Conservation (phyloP, 2,888 invertebrate genomes). For the Lucinisca nassula region DNA sequence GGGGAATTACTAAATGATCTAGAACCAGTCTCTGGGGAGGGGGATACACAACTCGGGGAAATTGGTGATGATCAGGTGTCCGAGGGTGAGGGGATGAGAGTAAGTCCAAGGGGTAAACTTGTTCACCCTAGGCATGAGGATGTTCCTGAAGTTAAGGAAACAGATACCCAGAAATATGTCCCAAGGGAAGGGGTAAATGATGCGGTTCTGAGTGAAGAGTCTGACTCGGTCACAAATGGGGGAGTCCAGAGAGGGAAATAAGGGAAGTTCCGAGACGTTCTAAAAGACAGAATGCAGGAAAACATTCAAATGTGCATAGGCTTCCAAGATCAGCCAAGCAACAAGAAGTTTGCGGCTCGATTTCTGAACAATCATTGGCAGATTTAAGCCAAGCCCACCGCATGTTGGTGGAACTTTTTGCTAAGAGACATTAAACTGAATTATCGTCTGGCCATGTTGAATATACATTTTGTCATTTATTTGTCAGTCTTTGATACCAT, state of each 20-base stretch:
- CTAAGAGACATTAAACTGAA: not conserved
- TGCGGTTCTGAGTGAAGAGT: no score
- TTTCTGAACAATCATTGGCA: not conserved
- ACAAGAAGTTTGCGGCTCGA: not conserved
- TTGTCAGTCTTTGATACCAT: not conserved
- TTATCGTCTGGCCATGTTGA: not conserved
- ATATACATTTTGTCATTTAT: not conserved
- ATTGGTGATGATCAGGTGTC: no score
- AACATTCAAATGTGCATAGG: not conserved
- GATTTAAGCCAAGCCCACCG: constrained; percentile 1
- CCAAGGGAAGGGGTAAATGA: no score
- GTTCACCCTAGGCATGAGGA: no score
- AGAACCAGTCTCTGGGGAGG: no score
- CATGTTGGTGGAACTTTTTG: not conserved
- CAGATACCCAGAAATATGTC: no score
- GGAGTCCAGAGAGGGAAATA: not conserved
- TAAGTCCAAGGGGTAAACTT: no score
- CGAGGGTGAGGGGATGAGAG: no score
- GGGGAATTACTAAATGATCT: no score
- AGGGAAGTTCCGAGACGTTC: not conserved
- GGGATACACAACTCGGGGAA: no score
- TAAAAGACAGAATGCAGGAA: not conserved
- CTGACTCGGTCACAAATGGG: no score
- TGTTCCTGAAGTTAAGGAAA: no score
- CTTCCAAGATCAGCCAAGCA: not conserved